A percentile compares a stretch with the other conserved stretches of the same genome.
Conservation (phyloP, 1,140 invertebrate species). For the roundworm (Caenorhabditis elegans) region WBcel235 BX284606.5:10454001-10454500, state of each 20-base stretch:
- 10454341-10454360: too few relatives aligned
- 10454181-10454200: neutral
- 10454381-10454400: too few relatives aligned
- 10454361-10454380: neutral
- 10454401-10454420: too few relatives aligned
- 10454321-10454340: too few relatives aligned
- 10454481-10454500: too few relatives aligned
- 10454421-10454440: too few relatives aligned
- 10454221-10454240: too few relatives aligned
- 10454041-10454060: neutral
- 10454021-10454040: neutral
- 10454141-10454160: neutral
- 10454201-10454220: neutral
- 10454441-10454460: too few relatives aligned
- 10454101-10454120: slow-evolving; percentile 1
- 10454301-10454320: too few relatives aligned
- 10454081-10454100: neutral
- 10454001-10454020: neutral
- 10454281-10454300: neutral
- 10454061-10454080: neutral
- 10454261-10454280: neutral
- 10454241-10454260: too few relatives aligned
- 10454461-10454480: too few relatives aligned
- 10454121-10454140: slow-evolving; percentile 11
- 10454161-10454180: neutral